Conservation (phyloP, 1,140 invertebrate species). For the Aphelenchoides fujianensis region DNA sequence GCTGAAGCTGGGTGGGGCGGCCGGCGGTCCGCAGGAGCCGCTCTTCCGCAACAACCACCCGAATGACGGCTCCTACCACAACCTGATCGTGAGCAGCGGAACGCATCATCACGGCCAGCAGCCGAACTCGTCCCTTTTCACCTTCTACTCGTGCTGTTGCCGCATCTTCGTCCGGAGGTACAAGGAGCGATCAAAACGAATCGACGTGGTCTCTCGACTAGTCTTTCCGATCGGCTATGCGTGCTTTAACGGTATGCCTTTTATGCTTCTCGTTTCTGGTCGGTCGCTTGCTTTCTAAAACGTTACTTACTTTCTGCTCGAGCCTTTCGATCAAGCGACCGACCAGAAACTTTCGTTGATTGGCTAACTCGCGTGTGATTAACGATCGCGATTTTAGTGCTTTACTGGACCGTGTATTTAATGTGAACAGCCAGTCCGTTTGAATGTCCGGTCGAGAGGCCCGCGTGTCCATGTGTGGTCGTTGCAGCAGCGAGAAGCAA, state of each 20-base stretch:
- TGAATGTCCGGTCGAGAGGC: constrained; percentile 25
- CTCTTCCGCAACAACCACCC: constrained; percentile 25
- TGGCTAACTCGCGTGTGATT: constrained; percentile 3
- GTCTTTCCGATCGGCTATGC: constrained; percentile 61
- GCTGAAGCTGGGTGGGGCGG: constrained; percentile 11
- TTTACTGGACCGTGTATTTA: constrained; percentile 61
- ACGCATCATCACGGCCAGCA: neutral
- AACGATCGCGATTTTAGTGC: constrained; percentile 40
- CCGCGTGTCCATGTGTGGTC: too few relatives aligned
- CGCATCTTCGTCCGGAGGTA: constrained; percentile 54
- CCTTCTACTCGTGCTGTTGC: constrained; percentile 48
- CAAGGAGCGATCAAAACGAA: constrained; percentile 57
- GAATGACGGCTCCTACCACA: constrained; percentile 13
- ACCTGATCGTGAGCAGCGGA: constrained; percentile 12
- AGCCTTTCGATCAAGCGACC: neutral
- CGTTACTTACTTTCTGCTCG: neutral
- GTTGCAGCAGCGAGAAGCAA: too few relatives aligned
- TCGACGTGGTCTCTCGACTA: constrained; percentile 56
- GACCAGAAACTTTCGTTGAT: neutral
- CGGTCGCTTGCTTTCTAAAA: constrained; percentile 8
- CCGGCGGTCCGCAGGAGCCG: neutral
- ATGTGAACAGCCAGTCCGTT: constrained; percentile 46
- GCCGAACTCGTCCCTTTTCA: neutral
- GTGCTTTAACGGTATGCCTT: constrained; percentile 58
- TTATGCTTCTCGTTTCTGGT: neutral